Evolutionary conservation across 2,888 invertebrate genomes (phyloP), one percentile per base, ranked within the genome.

Genomic region (Apotomis betuletana): DNA sequence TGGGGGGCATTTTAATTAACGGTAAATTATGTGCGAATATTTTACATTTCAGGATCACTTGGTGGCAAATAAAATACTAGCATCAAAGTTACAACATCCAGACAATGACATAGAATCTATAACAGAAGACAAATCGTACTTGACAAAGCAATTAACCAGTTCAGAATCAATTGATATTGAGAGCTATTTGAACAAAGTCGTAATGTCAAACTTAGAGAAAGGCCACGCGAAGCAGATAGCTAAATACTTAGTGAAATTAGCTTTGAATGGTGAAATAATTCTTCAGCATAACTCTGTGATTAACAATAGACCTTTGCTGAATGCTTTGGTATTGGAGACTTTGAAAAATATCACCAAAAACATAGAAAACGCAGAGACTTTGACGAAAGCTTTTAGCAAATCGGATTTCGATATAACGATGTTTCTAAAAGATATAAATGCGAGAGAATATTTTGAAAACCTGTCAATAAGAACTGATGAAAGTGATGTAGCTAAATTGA

Each of bases 21-120:
- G 9, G 8, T 55, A 36, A 9, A 1, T n/a, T 3, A 57, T 12
- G 3, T 5, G 12, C 12, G 9, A 4, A 13, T 55, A 70, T 62
- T 73, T 38, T 54, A 44, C n/a, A 68, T 87, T 92, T 74, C 88
- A 93, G 93, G 82, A 90, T 69, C 83, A 88, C 10, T 76, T 93
- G 1, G 82, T 90, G 0, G 78, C 90, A 5, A 77, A 87, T 8
- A 92, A 91, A 83, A 78, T 84, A 3, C 86, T 90, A 79, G 82
- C 86, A 2, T 76, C 85, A 0, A 80, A 92, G 67, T 64, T 90
- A 10, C 60, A 77, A 38, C 71, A 76, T 4, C 73, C 79, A 54
- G 74, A 78, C 52, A 67, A n/a, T n/a, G n/a, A 76, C 46, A 77
- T 63, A 49, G 71, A 81, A 67, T 74, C 75, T 4, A 70, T 83